Conservation (phyloP, 2,113 vertebrate species). For the Tyrannus savana region DNA sequence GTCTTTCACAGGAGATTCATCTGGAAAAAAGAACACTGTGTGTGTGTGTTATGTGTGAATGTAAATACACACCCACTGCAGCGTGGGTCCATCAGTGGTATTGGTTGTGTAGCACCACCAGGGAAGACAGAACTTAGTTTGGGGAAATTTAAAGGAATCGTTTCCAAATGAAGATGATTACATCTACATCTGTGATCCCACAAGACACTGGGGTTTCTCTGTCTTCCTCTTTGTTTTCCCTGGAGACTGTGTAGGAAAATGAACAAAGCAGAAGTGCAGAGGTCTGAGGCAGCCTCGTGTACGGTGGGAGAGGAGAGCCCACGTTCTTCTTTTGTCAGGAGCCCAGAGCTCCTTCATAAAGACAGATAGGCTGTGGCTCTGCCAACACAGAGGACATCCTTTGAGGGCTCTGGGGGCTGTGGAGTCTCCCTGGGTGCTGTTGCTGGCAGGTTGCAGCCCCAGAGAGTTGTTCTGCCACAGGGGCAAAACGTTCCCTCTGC, state of each 20-base stretch:
- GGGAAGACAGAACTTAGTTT: not conserved
- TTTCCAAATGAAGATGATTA: not conserved
- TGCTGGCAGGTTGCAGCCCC: not conserved
- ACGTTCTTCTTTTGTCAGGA: not conserved
- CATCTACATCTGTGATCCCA: not conserved
- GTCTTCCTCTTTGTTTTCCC: not conserved
- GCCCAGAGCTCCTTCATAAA: not conserved
- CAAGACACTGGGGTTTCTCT: not conserved
- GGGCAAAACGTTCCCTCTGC: not conserved
- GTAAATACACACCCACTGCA: not conserved
- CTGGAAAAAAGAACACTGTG: not conserved
- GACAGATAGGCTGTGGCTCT: not conserved
- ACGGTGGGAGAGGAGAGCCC: not conserved
- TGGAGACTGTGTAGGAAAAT: not conserved
- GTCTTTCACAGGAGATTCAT: not conserved
- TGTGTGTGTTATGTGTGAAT: not conserved
- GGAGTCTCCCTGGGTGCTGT: not conserved
- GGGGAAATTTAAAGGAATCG: not conserved
- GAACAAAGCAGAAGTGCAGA: constrained; percentile 4
- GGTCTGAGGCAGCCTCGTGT: not conserved
- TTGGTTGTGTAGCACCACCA: not conserved
- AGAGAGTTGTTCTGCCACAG: not conserved
- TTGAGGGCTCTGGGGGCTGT: not conserved
- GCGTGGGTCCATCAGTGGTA: not conserved
- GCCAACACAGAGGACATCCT: not conserved